Conservation (phyloP, 2,888 invertebrate genomes). For the Ochropacha duplaris region DNA sequence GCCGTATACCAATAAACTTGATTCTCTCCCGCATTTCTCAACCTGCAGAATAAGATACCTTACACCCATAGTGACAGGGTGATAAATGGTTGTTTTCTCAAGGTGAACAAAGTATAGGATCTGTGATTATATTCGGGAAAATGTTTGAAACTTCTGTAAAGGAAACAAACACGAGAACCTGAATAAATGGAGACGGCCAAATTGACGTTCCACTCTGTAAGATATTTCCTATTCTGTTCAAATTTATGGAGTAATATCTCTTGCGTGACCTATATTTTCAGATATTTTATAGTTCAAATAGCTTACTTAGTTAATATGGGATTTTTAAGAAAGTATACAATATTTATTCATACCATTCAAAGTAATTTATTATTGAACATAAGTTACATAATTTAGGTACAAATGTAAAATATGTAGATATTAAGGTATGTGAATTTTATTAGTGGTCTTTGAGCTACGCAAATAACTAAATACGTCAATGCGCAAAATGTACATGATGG, state of each 20-base stretch:
- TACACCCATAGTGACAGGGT: slow-evolving; percentile 38
- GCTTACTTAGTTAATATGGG: no score
- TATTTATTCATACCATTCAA: no score
- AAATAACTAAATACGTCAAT: no score
- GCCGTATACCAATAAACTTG: slow-evolving; percentile 52
- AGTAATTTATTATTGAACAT: no score
- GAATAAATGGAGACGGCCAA: neutral
- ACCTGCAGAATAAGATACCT: slow-evolving; percentile 42
- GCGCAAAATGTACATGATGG: no score
- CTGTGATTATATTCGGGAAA: slow-evolving; percentile 28
- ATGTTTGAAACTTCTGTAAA: slow-evolving; percentile 17
- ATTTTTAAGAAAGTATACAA: no score
- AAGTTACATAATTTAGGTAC: no score
- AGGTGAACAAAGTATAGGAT: slow-evolving; percentile 53
- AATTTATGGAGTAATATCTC: neutral
- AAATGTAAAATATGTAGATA: no score
- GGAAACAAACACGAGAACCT: neutral
- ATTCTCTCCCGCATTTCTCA: slow-evolving; percentile 50
- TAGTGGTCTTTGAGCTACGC: no score
- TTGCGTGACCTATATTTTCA: neutral
- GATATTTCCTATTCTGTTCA: neutral
- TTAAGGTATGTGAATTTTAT: no score
- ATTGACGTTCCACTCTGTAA: slow-evolving; percentile 1
- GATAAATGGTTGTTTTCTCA: slow-evolving; percentile 58
- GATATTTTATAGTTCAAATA: neutral